Base-by-base conservation (phyloP, 2,797 vertebrate genomes). In the Phoebastria nigripes region DNA sequence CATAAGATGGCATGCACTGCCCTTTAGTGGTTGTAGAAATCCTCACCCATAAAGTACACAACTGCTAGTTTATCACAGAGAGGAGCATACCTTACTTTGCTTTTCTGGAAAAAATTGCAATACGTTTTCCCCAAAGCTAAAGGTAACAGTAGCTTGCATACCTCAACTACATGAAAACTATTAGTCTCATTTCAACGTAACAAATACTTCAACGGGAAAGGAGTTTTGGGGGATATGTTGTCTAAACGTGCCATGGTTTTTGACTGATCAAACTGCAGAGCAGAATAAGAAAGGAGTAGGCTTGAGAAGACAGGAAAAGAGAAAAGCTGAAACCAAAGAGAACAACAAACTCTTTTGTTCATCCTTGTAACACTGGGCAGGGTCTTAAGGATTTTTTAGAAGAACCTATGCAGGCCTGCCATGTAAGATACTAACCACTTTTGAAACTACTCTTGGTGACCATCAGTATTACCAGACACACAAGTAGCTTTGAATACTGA, bases 21-120 rank as follows among this genome's bases (percentile, higher is more conserved):
- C 95, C 92, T 95, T 96, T 87, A 97, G 94, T 92, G 93, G 94
- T 11, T 92, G 88, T 19, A 81, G 71, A 92, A 94, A 93, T 95
- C 82, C 94, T 94, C 77, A 84, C 28, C 83, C 65, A 29, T 37
- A 9, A 89, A 77, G n/a, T n/a, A 90, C 15, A 62, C 67, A 85
- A 80, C 55, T 58, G 44, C 14, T 55, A 52, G 24, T 41, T 61
- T 61, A 82, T 71, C 26, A 63, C 39, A 39, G 33, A 65, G 33
- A 59, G 31, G 21, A 89, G 12, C 22, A 55, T 2, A 62, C 17
- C 16, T 76, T 62, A 47, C 46, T 70, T 42, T 10, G 10, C 37
- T 87, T 76, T 61, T 71, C 51, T 49, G 33, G n/a, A 87, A 93
- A 93, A 80, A 89, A 49, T 44, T n/a, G 46, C 51, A 44, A 3